A percentile compares a stretch with the other conserved stretches of the same genome.
These are phyloP conservation scores for Gryllus bimaculatus DNA, from an alignment of 1,140 invertebrate genomes.

Conservation along the genomic window DNA sequence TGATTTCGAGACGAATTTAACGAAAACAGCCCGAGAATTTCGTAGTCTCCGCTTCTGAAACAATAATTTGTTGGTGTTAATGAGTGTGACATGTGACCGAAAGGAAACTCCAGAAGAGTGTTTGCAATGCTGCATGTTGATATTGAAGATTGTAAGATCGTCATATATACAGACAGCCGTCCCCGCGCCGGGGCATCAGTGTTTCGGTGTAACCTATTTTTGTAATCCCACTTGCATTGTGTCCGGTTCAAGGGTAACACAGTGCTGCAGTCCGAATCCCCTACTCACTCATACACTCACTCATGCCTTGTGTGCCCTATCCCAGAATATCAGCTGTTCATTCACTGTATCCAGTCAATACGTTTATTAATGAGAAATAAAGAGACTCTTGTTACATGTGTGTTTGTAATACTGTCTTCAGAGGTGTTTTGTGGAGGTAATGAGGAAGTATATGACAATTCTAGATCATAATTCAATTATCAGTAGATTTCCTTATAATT, in stretches of 20 bases:
- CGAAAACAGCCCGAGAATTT: neutral
- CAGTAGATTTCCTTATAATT: no score
- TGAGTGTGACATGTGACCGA: neutral
- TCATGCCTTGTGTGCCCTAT: neutral
- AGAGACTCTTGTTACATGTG: neutral
- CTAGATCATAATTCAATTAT: no score
- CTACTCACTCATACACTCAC: neutral
- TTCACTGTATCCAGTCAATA: constrained; percentile 1
- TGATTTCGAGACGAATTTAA: neutral
- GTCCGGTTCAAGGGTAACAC: neutral
- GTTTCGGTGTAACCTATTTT: constrained; percentile 1
- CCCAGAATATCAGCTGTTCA: constrained; percentile 1
- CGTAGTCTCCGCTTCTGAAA: neutral
- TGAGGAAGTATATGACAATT: no score
- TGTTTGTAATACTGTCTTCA: neutral
- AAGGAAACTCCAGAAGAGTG: neutral
- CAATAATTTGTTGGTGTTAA: neutral
- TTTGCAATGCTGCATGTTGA: neutral
- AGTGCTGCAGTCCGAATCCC: neutral
- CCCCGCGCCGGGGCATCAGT: neutral
- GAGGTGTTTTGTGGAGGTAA: no score
- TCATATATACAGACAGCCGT: neutral
- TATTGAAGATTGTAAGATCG: neutral
- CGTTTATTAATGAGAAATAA: constrained; percentile 2
- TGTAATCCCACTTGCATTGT: neutral